Evolutionary conservation across 2,888 invertebrate genomes (phyloP).

Genomic region (Microplitis manilae): DNA sequence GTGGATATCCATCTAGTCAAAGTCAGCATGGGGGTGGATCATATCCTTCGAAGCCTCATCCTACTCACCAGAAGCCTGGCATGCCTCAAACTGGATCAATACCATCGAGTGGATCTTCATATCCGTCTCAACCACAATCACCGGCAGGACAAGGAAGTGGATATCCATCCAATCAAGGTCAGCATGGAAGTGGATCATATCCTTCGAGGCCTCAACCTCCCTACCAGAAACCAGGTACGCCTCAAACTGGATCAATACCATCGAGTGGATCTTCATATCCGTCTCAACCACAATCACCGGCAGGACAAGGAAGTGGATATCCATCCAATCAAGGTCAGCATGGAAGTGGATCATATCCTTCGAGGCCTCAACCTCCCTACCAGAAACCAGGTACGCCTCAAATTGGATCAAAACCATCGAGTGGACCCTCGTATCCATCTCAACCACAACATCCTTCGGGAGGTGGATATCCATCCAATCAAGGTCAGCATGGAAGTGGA

Average conservation of each 20-base stretch:
- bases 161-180: conserved; percentile 41
- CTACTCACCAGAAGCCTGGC: neutral
- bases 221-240: neutral
- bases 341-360: neutral
- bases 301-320: conserved; percentile 46
- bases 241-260: neutral
- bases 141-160: conserved; percentile 50
- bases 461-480: conserved; percentile 45
- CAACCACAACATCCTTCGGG: conserved; percentile 49
- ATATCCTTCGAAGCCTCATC: too few relatives aligned
- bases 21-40: too few relatives aligned
- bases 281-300: conserved; percentile 45
- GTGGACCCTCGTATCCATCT: neutral
- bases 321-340: conserved; percentile 27
- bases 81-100: neutral
- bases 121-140: conserved; percentile 37
- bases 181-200: neutral
- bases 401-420: neutral
- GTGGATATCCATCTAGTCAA: too few relatives aligned
- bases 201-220: conserved; percentile 3
- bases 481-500: neutral
- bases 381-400: neutral
- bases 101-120: neutral
- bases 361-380: neutral
- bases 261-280: neutral